A percentile compares a stretch with the other conserved stretches of the same genome.
phyloP scores from a whole-genome alignment of 2,888 invertebrate species.

The Drosophila maculinotata region DNA sequence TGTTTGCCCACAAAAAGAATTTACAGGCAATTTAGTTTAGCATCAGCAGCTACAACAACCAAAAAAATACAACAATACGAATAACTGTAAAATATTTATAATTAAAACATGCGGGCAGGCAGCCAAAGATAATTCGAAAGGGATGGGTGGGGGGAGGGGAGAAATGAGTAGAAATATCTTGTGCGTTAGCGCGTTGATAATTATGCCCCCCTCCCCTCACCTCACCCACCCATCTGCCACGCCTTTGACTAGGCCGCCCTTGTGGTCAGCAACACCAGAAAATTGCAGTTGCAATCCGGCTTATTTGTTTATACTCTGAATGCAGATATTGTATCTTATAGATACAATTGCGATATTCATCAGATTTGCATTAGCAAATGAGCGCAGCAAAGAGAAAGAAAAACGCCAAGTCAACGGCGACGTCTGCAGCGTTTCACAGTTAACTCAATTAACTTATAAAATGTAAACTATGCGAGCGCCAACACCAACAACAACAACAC shows the following conservation, averaged over 20 bases:
- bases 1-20: constrained; percentile 66
- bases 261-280: too few species aligned
- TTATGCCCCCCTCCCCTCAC: not conserved
- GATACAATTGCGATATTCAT: constrained; percentile 53
- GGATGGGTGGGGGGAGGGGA: not conserved
- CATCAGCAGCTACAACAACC: constrained; percentile 16
- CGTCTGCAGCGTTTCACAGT: constrained; percentile 74
- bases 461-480: constrained; percentile 73
- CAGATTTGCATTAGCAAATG: constrained; percentile 76
- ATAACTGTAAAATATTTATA: constrained; percentile 43
- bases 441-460: constrained; percentile 83
- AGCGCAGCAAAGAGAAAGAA: constrained; percentile 44
- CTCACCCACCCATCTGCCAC: not conserved
- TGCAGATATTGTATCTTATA: constrained; percentile 31
- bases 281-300: constrained; percentile 1
- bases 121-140: not conserved
- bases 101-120: constrained; percentile 32
- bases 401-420: constrained; percentile 14
- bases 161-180: constrained; percentile 32
- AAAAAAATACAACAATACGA: constrained; percentile 18
- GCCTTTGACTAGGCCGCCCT: too few species aligned
- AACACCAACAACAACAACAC: constrained; percentile 49
- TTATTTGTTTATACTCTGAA: constrained; percentile 11
- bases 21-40: constrained; percentile 54
- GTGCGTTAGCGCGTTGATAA: constrained; percentile 26